Evolutionary conservation across 2,113 vertebrate species (phyloP).

Genomic region (Ammodytes marinus): DNA sequence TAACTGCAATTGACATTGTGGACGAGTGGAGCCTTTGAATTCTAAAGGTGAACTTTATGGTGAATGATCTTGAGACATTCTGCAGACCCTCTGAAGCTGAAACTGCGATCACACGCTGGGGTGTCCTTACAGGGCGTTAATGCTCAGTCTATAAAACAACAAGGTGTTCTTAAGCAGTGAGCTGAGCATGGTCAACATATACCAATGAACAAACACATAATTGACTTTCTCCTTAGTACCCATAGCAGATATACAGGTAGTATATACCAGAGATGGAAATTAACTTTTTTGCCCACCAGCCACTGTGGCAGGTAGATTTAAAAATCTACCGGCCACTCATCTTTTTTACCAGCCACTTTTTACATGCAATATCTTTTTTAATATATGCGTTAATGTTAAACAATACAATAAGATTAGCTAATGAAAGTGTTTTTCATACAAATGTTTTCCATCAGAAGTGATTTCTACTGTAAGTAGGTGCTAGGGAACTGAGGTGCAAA

Average conservation of each 20-base stretch:
- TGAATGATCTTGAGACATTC: not conserved
- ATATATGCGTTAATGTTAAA: too few relatives aligned
- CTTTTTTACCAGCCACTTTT: too few relatives aligned
- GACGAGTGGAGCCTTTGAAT: not conserved
- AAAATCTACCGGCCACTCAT: too few relatives aligned
- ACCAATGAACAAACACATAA: slow-evolving; percentile 7
- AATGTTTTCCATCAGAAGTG: too few relatives aligned
- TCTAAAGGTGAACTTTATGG: not conserved
- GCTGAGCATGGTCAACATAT: not conserved
- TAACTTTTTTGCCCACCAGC: too few relatives aligned
- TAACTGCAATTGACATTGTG: not conserved
- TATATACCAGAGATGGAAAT: too few relatives aligned
- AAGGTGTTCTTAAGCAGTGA: not conserved
- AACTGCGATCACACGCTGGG: not conserved
- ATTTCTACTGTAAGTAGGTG: too few relatives aligned
- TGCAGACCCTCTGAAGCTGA: not conserved
- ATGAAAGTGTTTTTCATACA: too few relatives aligned
- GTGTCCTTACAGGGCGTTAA: not conserved
- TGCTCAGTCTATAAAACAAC: not conserved
- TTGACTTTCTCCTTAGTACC: not conserved
- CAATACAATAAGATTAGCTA: too few relatives aligned
- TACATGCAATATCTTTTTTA: too few relatives aligned
- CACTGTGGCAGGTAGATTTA: too few relatives aligned
- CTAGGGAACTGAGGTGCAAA: too few relatives aligned
- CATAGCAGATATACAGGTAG: not conserved